A percentile compares a stretch with the other conserved stretches of the same genome.
Evolutionary conservation across 2,113 vertebrate genomes (phyloP).

Genomic region (Piaya cayana): DNA sequence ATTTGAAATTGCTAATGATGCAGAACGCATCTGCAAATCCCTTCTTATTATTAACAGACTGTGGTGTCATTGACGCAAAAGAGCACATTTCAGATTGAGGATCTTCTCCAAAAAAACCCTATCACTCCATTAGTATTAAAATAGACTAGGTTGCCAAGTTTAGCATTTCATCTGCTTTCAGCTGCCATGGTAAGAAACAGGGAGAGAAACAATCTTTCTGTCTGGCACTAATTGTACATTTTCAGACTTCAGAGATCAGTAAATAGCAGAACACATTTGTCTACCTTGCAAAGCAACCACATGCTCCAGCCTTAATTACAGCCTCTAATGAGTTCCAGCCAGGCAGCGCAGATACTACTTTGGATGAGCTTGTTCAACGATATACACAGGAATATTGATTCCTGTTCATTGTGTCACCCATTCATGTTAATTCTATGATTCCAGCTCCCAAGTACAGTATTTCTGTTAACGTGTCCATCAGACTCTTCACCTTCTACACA

Average conservation of each 20-base stretch:
- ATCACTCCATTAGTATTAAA: not conserved
- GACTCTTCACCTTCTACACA: not conserved
- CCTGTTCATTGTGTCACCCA: not conserved
- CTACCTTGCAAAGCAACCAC: not conserved
- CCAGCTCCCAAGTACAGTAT: not conserved
- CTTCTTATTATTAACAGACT: not conserved
- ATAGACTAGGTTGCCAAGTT: not conserved
- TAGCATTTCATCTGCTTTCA: not conserved
- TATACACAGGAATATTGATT: accelerated
- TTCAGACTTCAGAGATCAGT: not conserved
- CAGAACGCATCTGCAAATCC: not conserved
- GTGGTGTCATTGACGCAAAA: not conserved
- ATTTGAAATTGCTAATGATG: not conserved
- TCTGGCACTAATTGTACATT: not conserved
- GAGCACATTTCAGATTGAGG: not conserved
- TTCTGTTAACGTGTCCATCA: not conserved
- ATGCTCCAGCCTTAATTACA: not conserved
- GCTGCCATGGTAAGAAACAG: not conserved
- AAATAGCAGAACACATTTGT: conserved; percentile 5
- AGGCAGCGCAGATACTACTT: not conserved
- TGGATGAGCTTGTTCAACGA: not conserved
- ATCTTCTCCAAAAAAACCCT: not conserved
- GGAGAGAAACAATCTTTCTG: not conserved
- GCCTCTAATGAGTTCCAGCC: not conserved
- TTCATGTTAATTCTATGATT: not conserved